Base-by-base conservation (phyloP, 1,140 invertebrate genomes). In the Druon quercuslanigerum region DNA sequence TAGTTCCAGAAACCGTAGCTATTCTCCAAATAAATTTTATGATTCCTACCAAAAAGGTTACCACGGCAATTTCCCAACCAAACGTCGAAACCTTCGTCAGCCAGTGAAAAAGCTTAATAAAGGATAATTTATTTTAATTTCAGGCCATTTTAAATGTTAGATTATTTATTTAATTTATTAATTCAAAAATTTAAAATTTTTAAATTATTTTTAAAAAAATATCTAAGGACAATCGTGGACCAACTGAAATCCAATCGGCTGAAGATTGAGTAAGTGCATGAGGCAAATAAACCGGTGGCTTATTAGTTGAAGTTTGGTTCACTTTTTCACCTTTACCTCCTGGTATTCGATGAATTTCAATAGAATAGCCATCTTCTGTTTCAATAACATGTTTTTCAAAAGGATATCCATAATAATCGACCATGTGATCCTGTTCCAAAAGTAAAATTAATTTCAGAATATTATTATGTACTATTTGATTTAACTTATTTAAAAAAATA, bases 21-120 rank as follows among this genome's bases (percentile, higher is more conserved):
- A n/a, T 85, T 91, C 50, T 86, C 66, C 17, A 75, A 81, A 7
- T 79, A 40, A 46, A 71, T 51, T 60, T 60, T 72, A 51, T 93
- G 92, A 19, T 88, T 86, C 70, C 82, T 90, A 0, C 93, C 93
- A 83, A 95, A 95, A 14, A 90, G 89, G 78, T 94, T 95, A 0
- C 95, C 94, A 52, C 95, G 89, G 16, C 92, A 90, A 83, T 96
- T 96, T 0, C 94, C 94, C 73, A 95, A 80, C 95, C 95, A 96
- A 0, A 97, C 95, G 83, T 97, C 96, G 81, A 94, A 97, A 13
- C 95, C 95, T 75, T 91, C 86, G 86, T 96, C 94, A 7, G 94
- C 94, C 9, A 96, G 89, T 19, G 94, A 88, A 81, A 94, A 95
- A 8, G 87, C 95, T 94, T 25, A n/a, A 9, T 3, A 56, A 46